Evolutionary conservation across 1,140 invertebrate genomes (phyloP), one percentile per base, ranked within the genome.

Genomic region (Chelonus insularis): DNA sequence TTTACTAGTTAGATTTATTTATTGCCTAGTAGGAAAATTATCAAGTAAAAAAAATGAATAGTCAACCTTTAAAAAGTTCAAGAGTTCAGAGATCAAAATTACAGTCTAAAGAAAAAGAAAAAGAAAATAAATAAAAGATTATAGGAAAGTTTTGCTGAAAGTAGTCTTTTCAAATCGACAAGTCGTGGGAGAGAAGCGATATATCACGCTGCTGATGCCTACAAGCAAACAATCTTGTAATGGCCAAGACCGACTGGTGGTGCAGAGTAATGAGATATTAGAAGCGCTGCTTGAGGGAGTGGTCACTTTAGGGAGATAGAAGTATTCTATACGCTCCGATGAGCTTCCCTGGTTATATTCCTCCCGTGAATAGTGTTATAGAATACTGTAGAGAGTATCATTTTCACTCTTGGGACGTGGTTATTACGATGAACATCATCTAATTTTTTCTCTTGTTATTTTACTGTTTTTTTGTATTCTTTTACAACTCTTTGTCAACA

Each of bases 211-310:
- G 41, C 41, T 70, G 63, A 75, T 71, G 72, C 67, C 63, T 68
- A 68, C 60, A 60, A 72, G 77, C 77, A 78, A 81, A 80, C 78
- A 81, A 80, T 80, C 76, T 80, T 77, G 78, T 80, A 80, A 80
- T 80, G 76, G 78, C 73, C 48, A 76, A 72, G 67, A 72, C 67
- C 74, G 76, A 75, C 75, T 79, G 75, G 76, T 79, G 73, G 59
- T 60, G 12, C 8, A 50, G 57, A 72, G 76, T 82, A 82, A 82
- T 82, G 80, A 82, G 80, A 82, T 82, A 81, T 82, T 81, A 79
- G 78, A 80, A 69, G 68, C 66, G 65, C 70, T 71, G 68, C 66
- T 72, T 69, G 64, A 77, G 76, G 79, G 77, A 80, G 78, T 78
- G 78, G 76, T 74, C 72, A 77, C 71, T 76, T 71, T 70, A 68